Evolutionary conservation across 1,140 invertebrate genomes (phyloP).

Genomic region (Nylanderia fulva): DNA sequence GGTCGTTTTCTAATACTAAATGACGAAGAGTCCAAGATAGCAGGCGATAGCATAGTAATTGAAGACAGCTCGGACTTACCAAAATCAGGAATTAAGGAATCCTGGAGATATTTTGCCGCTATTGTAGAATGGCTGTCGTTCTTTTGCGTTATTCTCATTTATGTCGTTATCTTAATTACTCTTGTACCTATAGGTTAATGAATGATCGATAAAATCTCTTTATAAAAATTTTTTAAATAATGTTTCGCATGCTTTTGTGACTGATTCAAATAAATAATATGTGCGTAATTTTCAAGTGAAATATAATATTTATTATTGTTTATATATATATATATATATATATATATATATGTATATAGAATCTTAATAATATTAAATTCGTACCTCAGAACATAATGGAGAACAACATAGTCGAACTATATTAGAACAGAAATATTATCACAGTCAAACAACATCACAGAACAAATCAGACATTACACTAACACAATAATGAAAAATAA

Average conservation of each 20-base stretch:
- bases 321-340: too few species aligned
- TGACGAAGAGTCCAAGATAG: slow-evolving; percentile 61
- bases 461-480: too few species aligned
- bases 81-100: slow-evolving; percentile 31
- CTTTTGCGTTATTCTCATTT: slow-evolving; percentile 68
- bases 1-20: slow-evolving; percentile 74
- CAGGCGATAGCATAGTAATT: slow-evolving; percentile 22
- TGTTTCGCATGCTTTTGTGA: not conserved
- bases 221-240: not conserved
- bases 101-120: too few species aligned
- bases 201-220: not conserved
- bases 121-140: slow-evolving; percentile 80
- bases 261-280: slow-evolving; percentile 13
- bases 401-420: too few species aligned
- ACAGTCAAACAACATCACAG: too few species aligned
- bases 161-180: slow-evolving; percentile 76
- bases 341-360: too few species aligned
- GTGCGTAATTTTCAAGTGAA: slow-evolving; percentile 12
- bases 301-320: too few species aligned
- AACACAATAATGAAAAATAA: too few species aligned
- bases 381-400: too few species aligned
- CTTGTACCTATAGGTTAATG: slow-evolving; percentile 65
- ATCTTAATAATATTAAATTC: too few species aligned
- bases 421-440: too few species aligned
- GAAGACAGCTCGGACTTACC: slow-evolving; percentile 69